Percentiles rank a stretch among this genome's conserved stretches.
These are phyloP conservation scores for Portunus trituberculatus DNA, from an alignment of 1,140 invertebrate species.

Conservation along the genomic window DNA sequence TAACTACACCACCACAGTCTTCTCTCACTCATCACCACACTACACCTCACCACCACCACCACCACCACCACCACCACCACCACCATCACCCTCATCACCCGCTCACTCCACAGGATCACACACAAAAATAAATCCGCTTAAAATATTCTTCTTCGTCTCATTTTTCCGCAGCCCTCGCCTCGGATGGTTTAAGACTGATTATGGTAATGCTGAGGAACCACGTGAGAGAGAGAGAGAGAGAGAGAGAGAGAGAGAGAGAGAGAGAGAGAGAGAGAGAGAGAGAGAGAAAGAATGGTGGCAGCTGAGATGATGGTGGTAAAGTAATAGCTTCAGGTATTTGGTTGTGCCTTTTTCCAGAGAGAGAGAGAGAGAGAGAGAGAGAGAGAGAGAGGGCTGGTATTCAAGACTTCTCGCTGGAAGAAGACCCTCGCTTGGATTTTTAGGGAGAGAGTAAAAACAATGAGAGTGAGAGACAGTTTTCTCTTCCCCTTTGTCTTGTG, in stretches of 20 bases:
- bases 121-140: slow-evolving; percentile 67
- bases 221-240: slow-evolving; percentile 31
- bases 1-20: background rate
- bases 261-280: slow-evolving; percentile 50
- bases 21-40: background rate
- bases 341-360: background rate
- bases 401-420: slow-evolving; percentile 26
- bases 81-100: background rate
- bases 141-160: slow-evolving; percentile 67
- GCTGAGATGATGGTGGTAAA: slow-evolving; percentile 14
- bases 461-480: slow-evolving; percentile 41
- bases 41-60: background rate
- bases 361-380: background rate
- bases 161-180: slow-evolving; percentile 50
- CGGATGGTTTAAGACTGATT: slow-evolving; percentile 61
- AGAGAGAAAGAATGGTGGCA: background rate
- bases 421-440: slow-evolving; percentile 23
- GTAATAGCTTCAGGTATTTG: too few relatives aligned
- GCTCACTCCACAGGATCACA: slow-evolving; percentile 15
- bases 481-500: slow-evolving; percentile 24
- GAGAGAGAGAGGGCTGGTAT: slow-evolving; percentile 13
- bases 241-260: slow-evolving; percentile 46
- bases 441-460: slow-evolving; percentile 15
- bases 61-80: background rate
- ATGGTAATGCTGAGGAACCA: slow-evolving; percentile 45